Base-by-base conservation (phyloP, 2,797 vertebrate species). In the Erithacus rubecula region DNA sequence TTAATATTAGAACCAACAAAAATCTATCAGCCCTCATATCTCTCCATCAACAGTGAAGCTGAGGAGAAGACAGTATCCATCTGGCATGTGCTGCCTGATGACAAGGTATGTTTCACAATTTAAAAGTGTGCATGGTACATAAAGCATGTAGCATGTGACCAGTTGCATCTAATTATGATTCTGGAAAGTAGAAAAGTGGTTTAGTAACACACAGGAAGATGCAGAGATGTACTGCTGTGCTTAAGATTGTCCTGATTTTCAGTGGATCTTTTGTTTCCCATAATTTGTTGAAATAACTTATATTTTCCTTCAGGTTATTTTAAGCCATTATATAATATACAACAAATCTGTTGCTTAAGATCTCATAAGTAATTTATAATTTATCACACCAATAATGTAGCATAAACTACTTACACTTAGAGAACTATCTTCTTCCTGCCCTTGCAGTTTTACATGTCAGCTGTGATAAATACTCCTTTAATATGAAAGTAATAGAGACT, bases 1-100 rank as follows among this genome's bases (percentile, higher is more conserved):
- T 98, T 99, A 97, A 99, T 99, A 96, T 96, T 99, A 92, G 99
- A 99, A 97, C 99, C 99, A 81, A 99, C 99, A 49, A 99, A 99
- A 98, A 98, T 99, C 67, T 99, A 99, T 96, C 99, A 99, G 77
- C 99, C 99, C 18, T 99, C 99, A 0, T 99, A 99, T 97, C 97
- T 99, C 91, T 99, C 99, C 55, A 99, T 99, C 95, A 99, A 99
- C 97, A 99, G 99, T 93, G 99, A 99, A 53, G 99, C 98, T 0
- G 99, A 99, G 52, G 99, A 99, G 95, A 99, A 99, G 96, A 99
- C 98, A 0, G 98, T 99, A 58, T 99, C 99, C 37, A 99, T 99
- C 94, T 99, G 99, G 99, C 99, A 99, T 1, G 99, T 99, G 56
- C 98, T 98, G 74, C 98, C 99, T 75, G 99, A 99, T 93, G 99